These are phyloP conservation scores for Euproctis similis DNA, from an alignment of 2,888 invertebrate genomes.

Conservation along the genomic window DNA sequence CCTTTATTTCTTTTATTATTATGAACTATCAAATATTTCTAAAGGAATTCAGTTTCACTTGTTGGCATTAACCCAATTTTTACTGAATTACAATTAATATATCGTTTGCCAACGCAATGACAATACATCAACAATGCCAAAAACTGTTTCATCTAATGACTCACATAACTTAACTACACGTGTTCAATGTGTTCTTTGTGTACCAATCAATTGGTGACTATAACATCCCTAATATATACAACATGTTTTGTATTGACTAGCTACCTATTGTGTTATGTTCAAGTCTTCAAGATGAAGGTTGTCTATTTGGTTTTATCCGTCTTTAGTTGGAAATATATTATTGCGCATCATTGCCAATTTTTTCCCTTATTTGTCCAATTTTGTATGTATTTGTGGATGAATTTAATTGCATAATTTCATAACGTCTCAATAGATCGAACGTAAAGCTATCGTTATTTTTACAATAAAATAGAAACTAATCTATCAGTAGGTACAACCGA, in stretches of 20 bases:
- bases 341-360: no score
- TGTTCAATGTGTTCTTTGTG: constrained; percentile 60
- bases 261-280: constrained; percentile 23
- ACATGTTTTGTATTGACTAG: constrained; percentile 19
- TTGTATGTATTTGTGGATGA: no score
- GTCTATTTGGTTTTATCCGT: constrained; percentile 7
- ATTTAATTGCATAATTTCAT: no score
- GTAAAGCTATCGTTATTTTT: no score
- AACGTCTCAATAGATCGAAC: no score
- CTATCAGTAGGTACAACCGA: no score
- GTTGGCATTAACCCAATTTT: constrained; percentile 55
- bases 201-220: constrained; percentile 43
- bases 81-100: constrained; percentile 46
- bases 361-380: no score
- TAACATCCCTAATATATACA: constrained; percentile 18
- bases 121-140: constrained; percentile 71
- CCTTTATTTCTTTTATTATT: no score
- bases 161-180: constrained; percentile 70
- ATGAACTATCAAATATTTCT: constrained; percentile 3
- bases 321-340: no score
- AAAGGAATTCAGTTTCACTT: constrained; percentile 33
- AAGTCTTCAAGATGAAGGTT: constrained; percentile 27
- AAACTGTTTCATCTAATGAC: constrained; percentile 60
- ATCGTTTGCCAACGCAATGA: constrained; percentile 44
- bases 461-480: no score